Evolutionary conservation across 1,140 invertebrate genomes (phyloP), one percentile per base, ranked within the genome.

Genomic region (Lordiphosa collinella): DNA sequence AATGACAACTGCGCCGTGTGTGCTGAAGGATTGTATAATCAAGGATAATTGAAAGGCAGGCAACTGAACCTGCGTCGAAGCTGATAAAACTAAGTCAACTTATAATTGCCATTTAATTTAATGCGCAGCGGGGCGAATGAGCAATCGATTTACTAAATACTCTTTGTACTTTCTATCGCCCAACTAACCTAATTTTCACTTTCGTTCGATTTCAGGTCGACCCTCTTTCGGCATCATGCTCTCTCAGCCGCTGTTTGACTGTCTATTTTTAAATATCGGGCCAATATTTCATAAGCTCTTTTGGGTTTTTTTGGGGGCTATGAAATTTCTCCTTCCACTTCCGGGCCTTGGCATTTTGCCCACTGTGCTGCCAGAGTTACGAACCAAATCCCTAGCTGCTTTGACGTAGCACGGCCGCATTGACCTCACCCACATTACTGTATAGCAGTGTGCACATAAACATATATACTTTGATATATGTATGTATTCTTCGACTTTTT

Each of bases 391-490:
- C 38, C 11, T 38, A 13, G 35, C 36, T 18, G 35, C 29, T 36
- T 67, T 67, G 63, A 67, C 64, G 63, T 67, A 58, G 64, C 62
- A 11, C 4, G 41, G 54, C 60, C 51, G 32, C 50, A 58, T 79
- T 74, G 75, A 80, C 70, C 75, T 79, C 75, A 79, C 69, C 75
- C 75, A 62, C 62, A 80, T 61, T 79, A 62, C 65, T 80, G 53
- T 62, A 54, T 61, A 6, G 6, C 22, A 25, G 22, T 25, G 4
- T 18, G 14, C 14, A 16, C 14, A 25, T 57, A 53, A 52, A 51
- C 29, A 37, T 41, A 34, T 59, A 44, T 34, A 61, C 41, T 25
- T 32, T 35, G 53, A 16, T 29, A 38, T 46, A n/a, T 34, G 18
- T 37, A 31, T 48, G 32, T 51, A 51, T 49, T 32, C 10, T 48